Conservation (phyloP, 2,113 vertebrate species). For the Leptobrachium ailaonicum region DNA sequence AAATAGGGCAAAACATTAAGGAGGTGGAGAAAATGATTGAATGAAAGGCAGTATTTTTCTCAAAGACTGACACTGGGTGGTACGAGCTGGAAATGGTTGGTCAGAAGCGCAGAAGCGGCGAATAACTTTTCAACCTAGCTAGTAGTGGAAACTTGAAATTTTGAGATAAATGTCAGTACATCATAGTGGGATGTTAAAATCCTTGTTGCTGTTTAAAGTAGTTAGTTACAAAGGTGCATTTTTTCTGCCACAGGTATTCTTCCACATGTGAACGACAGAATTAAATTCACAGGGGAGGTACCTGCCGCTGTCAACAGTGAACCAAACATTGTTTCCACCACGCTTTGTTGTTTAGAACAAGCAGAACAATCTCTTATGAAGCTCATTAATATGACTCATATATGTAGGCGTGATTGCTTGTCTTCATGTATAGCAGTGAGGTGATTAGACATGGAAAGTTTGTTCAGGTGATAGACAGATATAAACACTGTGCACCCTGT, state of each 20-base stretch:
- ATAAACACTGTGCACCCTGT: not conserved
- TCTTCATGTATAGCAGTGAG: not conserved
- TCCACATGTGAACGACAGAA: not conserved
- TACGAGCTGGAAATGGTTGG: no score
- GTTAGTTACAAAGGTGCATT: no score
- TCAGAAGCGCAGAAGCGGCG: no score
- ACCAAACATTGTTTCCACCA: not conserved
- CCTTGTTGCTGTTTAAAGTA: no score
- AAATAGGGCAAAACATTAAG: no score
- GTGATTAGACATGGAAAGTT: not conserved
- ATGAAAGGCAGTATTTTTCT: no score
- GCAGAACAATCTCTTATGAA: not conserved
- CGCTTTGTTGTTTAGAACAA: not conserved
- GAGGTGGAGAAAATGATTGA: no score
- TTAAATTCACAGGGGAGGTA: not conserved
- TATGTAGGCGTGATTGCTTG: not conserved
- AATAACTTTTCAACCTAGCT: no score
- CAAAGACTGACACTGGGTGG: no score
- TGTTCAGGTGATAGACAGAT: not conserved
- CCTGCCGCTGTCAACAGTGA: not conserved
- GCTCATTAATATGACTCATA: not conserved
- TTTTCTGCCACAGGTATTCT: not conserved
- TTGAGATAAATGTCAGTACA: no score
- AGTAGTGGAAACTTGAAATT: no score
- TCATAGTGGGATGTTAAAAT: no score